A percentile compares a stretch with the other conserved stretches of the same genome.
These are phyloP conservation scores for Neosilurus hyrtlii DNA, from an alignment of 2,797 vertebrate genomes.

Conservation along the genomic window DNA sequence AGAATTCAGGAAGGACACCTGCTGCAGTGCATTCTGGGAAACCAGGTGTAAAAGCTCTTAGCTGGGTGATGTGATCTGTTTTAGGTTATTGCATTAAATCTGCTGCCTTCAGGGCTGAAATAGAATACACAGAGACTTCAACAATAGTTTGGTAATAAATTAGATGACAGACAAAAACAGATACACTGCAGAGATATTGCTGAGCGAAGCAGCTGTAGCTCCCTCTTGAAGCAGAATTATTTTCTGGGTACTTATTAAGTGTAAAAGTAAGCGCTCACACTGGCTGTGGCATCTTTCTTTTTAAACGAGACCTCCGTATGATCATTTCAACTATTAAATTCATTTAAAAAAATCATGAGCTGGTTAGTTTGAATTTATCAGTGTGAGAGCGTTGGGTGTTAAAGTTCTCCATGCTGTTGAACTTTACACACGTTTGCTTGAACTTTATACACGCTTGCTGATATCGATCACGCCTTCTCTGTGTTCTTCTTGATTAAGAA, in stretches of 20 bases:
- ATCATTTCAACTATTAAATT: neutral
- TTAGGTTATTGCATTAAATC: neutral
- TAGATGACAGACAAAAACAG: neutral
- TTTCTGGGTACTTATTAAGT: neutral
- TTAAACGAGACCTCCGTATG: neutral
- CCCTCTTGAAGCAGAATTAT: neutral
- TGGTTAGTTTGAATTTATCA: neutral
- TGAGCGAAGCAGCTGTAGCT: neutral
- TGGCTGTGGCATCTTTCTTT: neutral
- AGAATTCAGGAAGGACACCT: neutral
- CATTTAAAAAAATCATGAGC: neutral
- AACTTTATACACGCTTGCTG: neutral
- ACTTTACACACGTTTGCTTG: neutral
- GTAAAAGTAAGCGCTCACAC: neutral
- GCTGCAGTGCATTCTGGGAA: conserved; percentile 8
- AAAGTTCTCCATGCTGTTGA: neutral
- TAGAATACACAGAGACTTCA: neutral
- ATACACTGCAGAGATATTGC: neutral
- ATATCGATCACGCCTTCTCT: neutral
- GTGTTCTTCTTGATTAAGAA: neutral
- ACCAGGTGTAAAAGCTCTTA: neutral
- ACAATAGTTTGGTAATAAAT: neutral
- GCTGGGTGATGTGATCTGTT: neutral
- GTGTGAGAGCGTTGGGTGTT: neutral
- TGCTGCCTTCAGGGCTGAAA: neutral